Evolutionary conservation across 2,113 vertebrate genomes (phyloP), one percentile per base, ranked within the genome.

Genomic region (Salminus brasiliensis): DNA sequence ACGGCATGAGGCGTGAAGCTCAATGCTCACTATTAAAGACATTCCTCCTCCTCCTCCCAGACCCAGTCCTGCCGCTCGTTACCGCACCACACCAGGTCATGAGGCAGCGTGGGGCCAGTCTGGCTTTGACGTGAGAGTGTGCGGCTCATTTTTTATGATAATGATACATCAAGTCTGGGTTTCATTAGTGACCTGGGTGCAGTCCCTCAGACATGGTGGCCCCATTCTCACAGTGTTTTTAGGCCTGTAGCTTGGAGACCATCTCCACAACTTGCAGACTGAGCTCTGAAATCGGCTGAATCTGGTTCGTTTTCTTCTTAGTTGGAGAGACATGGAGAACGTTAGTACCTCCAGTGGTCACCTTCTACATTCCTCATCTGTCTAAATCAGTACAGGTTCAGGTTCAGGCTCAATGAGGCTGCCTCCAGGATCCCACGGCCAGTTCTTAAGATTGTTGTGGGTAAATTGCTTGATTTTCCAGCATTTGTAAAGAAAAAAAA

Each of bases 111-210:
- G 36, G 34, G n/a, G 34, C 75, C 66, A 6, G 34, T 27, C 36
- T 55, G 27, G 16, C 75, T 78, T 71, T 78, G 66, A 59, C 55
- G 65, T 78, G 49, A 29, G 29, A 59, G n/a, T 8, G 36, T 30
- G 57, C n/a, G 23, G 39, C 36, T 71, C 9, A 45, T 78, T 71
- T 78, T 79, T 71, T 45, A 79, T 52, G 68, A 52, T 71, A 79
- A 79, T 49, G 30, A 63, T 39, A 3, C 41, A 1, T 62, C 66
- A 47, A 45, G 76, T 36, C 76, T 79, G 67, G 76, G 43, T 60
- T 34, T 79, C 76, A 72, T 79, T 79, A 71, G 21, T 29, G 21
- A 78, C 67, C 36, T 25, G 55, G 21, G n/a, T 70, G 66, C 43
- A 78, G 59, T 47, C n/a, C n/a, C 34, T 63, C 30, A 18, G 18